A percentile compares a stretch with the other conserved stretches of the same genome.
These are phyloP conservation scores for Mythimna pallens DNA, from an alignment of 2,888 invertebrate genomes.

Conservation along the genomic window DNA sequence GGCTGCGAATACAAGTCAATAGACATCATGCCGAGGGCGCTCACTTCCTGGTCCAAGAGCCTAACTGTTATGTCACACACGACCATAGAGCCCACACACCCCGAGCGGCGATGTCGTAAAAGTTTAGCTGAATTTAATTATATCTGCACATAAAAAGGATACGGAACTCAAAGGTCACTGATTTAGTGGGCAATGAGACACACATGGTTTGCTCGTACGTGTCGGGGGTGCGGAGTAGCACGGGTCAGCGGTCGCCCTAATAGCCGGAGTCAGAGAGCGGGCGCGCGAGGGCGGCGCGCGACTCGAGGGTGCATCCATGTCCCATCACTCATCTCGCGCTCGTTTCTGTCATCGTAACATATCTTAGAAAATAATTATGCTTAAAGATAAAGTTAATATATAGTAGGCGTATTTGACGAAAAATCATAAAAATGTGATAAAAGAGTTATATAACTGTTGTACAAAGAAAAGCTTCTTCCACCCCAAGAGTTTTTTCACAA, in stretches of 20 bases:
- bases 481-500: slow-evolving; percentile 6
- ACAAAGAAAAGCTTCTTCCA: slow-evolving; percentile 1
- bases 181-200: slow-evolving; percentile 76
- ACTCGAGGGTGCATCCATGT: slow-evolving; percentile 46
- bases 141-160: slow-evolving; percentile 71
- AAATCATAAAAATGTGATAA: neutral
- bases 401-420: neutral
- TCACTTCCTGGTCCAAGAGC: slow-evolving; percentile 82
- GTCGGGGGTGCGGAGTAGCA: slow-evolving; percentile 77
- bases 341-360: slow-evolving; percentile 23
- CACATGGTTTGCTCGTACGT: slow-evolving; percentile 69
- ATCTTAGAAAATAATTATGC: slow-evolving; percentile 9
- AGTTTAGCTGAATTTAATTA: slow-evolving; percentile 72
- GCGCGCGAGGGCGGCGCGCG: slow-evolving; percentile 57
- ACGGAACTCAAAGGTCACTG: slow-evolving; percentile 79
- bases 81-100: slow-evolving; percentile 66
- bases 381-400: neutral
- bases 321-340: slow-evolving; percentile 36
- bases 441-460: neutral
- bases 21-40: slow-evolving; percentile 81
- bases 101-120: slow-evolving; percentile 62
- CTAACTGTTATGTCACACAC: slow-evolving; percentile 71
- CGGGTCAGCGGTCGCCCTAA: slow-evolving; percentile 84
- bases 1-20: slow-evolving; percentile 85
- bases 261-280: slow-evolving; percentile 75